These are phyloP conservation scores for Spilarctia lutea DNA, from an alignment of 2,888 invertebrate species.

Conservation along the genomic window DNA sequence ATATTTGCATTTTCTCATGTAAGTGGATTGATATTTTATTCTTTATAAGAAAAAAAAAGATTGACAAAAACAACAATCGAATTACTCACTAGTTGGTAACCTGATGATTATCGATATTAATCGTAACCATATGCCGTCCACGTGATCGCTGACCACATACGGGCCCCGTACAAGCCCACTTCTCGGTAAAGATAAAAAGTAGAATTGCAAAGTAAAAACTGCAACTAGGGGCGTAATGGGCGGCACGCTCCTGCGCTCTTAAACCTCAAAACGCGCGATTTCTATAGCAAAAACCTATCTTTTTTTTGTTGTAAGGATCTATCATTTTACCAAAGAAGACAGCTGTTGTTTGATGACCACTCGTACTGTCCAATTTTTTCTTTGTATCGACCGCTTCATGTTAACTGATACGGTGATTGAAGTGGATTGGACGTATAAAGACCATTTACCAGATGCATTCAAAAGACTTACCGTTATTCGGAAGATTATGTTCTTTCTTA, in stretches of 20 bases:
- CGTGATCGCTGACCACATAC: conserved; percentile 62
- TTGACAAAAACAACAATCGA: background rate
- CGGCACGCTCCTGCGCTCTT: conserved; percentile 83
- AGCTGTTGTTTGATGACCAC: conserved; percentile 84
- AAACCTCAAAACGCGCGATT: conserved; percentile 67
- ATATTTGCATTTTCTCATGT: no score
- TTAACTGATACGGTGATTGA: conserved; percentile 76
- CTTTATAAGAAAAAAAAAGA: no score
- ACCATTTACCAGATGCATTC: conserved; percentile 54
- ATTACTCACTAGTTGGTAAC: background rate
- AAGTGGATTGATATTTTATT: no score
- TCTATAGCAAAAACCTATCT: conserved; percentile 47
- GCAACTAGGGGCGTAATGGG: conserved; percentile 71
- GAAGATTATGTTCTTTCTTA: conserved; percentile 28
- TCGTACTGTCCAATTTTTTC: conserved; percentile 70
- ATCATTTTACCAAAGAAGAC: conserved; percentile 63
- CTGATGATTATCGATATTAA: conserved; percentile 28
- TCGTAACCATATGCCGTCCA: conserved; percentile 56
- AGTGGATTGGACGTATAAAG: conserved; percentile 58
- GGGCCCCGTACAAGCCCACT: conserved; percentile 46
- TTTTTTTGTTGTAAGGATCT: conserved; percentile 46
- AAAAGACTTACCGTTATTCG: conserved; percentile 39
- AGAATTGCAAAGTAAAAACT: conserved; percentile 68
- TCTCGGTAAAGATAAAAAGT: conserved; percentile 66
- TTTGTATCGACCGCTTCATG: conserved; percentile 53